Base-by-base conservation (phyloP, 2,113 vertebrate species). In the Saguinus imperator region DNA sequence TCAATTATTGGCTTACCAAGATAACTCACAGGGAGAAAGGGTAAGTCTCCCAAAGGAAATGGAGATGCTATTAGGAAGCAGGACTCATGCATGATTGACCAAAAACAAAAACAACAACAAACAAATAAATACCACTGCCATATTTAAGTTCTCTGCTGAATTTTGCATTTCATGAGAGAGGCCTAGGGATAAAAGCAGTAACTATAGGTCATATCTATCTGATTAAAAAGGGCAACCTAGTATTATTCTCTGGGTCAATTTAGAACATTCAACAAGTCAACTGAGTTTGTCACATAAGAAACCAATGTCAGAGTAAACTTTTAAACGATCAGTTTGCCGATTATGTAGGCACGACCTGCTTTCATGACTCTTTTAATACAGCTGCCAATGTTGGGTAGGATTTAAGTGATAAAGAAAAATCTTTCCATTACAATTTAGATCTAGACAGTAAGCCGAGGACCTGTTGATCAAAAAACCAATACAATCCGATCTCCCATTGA, bases 341-440 rank as follows among this genome's bases (percentile, higher is more conserved):
- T 73, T 88, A 52, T 27, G 2, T 32, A 91, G 12, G 29, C 10
- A 75, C 7, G 32, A 17, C 2, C 17, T 45, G 6, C 20, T 84
- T 91, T 79, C 27, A 25, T 20, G 25, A 52, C 75, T 57, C 43
- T 91, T 76, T 95, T 66, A 45, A 57, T 43, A 37, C 21, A 76
- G 35, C 40, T 94, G 32, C 1, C 16, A 48, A n/a, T 55, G 37
- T 77, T 73, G 58, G 17, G 29, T 68, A 76, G 20, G 37, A 85
- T 55, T 82, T 86, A 91, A 94, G 29, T 32, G 23, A 77, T 40
- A 85, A 91, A 91, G 17, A 89, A 80, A 79, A 91, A 37, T n/a
- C n/a, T 80, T 96, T 58, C 45, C 12, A 79, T 77, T 64, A 82
- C 45, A 93, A 91, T 87, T 91, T 92, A 61, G 73, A 57, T 85